phyloP scores from a whole-genome alignment of 2,113 vertebrate genomes.

The Toxostoma redivivum region DNA sequence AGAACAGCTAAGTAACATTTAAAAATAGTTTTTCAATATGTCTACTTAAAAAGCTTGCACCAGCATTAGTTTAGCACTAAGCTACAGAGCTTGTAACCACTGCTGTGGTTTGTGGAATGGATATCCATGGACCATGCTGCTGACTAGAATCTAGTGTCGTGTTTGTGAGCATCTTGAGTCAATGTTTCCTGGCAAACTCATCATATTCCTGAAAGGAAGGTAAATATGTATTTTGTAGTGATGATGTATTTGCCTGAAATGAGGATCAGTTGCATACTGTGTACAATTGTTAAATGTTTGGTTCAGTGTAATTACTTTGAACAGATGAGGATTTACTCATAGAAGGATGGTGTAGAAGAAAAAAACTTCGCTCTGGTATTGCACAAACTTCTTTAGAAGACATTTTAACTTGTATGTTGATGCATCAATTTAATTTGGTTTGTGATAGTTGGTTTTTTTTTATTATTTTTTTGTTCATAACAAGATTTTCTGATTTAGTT shows the following conservation, averaged over 20 bases:
- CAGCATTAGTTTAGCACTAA: background rate
- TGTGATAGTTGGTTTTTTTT: background rate
- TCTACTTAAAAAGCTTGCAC: background rate
- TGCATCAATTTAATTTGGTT: background rate
- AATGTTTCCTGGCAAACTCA: background rate
- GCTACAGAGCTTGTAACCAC: background rate
- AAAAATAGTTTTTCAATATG: background rate
- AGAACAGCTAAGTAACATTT: background rate
- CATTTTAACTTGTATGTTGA: background rate
- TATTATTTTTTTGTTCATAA: background rate
- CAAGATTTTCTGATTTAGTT: background rate
- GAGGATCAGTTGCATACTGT: background rate
- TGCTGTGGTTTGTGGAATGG: background rate
- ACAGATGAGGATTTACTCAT: background rate
- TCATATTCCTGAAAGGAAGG: background rate
- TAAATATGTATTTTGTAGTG: background rate
- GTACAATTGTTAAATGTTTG: background rate
- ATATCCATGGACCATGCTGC: background rate
- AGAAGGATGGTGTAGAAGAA: background rate
- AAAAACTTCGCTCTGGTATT: background rate
- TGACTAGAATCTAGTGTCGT: background rate
- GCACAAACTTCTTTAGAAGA: background rate
- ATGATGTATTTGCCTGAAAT: background rate
- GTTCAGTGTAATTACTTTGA: background rate
- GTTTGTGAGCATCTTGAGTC: background rate